phyloP scores from a whole-genome alignment of 2,888 invertebrate species.

The Tyria jacobaeae region DNA sequence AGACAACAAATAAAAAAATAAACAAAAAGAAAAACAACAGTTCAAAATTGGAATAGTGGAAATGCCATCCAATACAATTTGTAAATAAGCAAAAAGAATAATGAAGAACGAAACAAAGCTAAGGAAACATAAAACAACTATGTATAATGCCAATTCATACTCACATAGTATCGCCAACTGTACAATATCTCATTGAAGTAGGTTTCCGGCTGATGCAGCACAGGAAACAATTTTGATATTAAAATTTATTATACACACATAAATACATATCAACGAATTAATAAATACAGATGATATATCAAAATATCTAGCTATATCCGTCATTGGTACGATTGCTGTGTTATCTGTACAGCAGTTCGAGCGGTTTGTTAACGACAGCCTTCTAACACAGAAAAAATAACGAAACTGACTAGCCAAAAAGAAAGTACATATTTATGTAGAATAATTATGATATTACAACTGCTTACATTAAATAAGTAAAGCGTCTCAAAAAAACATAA shows the following conservation, averaged over 20 bases:
- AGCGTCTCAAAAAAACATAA: too few species aligned
- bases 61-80: conserved; percentile 67
- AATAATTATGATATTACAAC: not conserved
- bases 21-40: conserved; percentile 17
- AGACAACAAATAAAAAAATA: conserved; percentile 10
- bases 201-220: conserved; percentile 80
- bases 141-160: conserved; percentile 59
- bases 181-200: conserved; percentile 81
- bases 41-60: conserved; percentile 18
- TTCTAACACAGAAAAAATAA: not conserved
- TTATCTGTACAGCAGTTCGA: not conserved
- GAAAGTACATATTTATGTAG: not conserved
- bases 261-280: conserved; percentile 10
- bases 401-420: not conserved
- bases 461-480: not conserved
- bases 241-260: conserved; percentile 26
- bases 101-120: conserved; percentile 36
- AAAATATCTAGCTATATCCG: not conserved
- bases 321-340: not conserved
- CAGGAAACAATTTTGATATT: conserved; percentile 60
- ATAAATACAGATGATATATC: not conserved
- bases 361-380: not conserved
- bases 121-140: conserved; percentile 38
- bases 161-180: conserved; percentile 82
- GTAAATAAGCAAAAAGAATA: conserved; percentile 14